phyloP scores from a whole-genome alignment of 2,797 vertebrate genomes.

The Lagorchestes hirsutus region DNA sequence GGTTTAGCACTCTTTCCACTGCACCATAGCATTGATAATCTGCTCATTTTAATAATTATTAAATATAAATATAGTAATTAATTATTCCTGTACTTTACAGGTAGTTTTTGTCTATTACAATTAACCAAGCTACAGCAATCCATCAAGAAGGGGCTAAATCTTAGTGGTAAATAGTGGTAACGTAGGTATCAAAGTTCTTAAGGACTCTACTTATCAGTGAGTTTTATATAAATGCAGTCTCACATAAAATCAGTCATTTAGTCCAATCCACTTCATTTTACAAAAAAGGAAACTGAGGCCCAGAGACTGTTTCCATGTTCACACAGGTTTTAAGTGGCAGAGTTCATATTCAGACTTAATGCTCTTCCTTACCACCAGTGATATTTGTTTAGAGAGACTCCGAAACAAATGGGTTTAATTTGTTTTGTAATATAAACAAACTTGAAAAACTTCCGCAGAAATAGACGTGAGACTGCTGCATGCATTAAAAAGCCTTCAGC shows the following conservation, averaged over 20 bases:
- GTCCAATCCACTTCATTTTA: not conserved
- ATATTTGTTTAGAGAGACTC: constrained; percentile 2
- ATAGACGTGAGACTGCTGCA: not conserved
- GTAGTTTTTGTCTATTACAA: not conserved
- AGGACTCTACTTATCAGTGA: constrained; percentile 2
- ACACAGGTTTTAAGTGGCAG: not conserved
- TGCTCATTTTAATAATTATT: not conserved
- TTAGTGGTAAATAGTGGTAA: not conserved
- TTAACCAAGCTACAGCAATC: not conserved
- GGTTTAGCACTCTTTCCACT: not conserved
- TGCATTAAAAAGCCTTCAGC: not conserved
- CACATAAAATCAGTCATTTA: constrained; percentile 5
- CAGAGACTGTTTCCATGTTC: not conserved
- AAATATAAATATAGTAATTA: too few species aligned
- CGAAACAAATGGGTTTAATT: constrained; percentile 47
- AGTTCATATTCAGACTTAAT: not conserved
- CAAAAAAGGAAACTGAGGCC: not conserved
- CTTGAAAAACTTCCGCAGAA: constrained; percentile 7
- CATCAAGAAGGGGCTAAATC: not conserved
- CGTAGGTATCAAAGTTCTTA: constrained; percentile 22
- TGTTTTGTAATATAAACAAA: constrained; percentile 24
- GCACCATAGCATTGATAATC: not conserved
- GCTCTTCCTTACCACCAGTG: not conserved
- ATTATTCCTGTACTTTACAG: not conserved
- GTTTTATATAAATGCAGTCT: not conserved